Percentiles rank a stretch among this genome's conserved stretches.
These are phyloP conservation scores for Portunus trituberculatus DNA, from an alignment of 1,140 invertebrate species.

Conservation along the genomic window DNA sequence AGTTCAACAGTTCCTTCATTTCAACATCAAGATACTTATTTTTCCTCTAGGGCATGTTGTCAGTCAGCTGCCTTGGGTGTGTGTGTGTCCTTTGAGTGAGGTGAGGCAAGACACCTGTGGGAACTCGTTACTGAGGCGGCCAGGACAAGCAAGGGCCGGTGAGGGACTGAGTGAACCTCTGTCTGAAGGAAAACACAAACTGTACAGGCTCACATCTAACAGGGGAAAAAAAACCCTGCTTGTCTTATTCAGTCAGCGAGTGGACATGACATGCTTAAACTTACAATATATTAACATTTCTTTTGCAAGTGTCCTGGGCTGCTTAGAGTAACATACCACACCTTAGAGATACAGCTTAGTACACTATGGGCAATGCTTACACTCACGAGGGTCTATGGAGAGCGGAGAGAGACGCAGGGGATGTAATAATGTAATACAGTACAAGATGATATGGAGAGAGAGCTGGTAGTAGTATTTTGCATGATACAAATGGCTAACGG, in stretches of 20 bases:
- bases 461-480: neutral
- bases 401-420: neutral
- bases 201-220: neutral
- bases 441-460: neutral
- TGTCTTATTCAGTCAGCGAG: neutral
- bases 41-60: neutral
- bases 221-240: neutral
- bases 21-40: neutral
- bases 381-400: neutral
- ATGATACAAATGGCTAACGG: neutral
- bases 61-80: no score
- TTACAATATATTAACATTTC: neutral
- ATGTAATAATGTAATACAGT: neutral
- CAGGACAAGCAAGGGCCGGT: neutral
- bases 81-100: neutral
- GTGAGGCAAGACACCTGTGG: neutral
- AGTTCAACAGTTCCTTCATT: neutral
- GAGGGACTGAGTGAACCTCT: neutral
- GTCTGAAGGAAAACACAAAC: neutral
- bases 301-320: conserved; percentile 4
- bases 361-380: conserved; percentile 27
- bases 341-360: neutral
- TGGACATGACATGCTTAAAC: neutral
- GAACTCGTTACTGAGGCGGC: neutral
- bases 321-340: conserved; percentile 1